Evolutionary conservation across 1,140 invertebrate species (phyloP).

Genomic region (Drosophila baimaii): DNA sequence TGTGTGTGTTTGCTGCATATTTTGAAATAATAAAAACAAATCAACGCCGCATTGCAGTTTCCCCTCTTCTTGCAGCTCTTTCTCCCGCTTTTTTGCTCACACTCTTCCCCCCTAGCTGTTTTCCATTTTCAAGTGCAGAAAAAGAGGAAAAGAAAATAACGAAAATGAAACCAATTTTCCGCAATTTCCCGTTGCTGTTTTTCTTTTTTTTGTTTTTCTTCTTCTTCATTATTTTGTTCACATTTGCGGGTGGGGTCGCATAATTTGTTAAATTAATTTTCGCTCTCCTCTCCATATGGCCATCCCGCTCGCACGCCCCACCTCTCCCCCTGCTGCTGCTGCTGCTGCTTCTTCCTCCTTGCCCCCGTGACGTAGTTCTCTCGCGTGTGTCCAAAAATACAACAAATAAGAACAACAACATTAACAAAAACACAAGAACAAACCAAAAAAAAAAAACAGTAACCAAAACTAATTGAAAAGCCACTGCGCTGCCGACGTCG

Average conservation of each 20-base stretch:
- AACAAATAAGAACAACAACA: conserved; percentile 11
- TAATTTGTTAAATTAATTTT: conserved; percentile 81
- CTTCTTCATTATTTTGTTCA: conserved; percentile 11
- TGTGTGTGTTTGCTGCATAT: conserved; percentile 29
- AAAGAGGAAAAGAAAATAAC: conserved; percentile 31
- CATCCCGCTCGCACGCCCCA: conserved; percentile 11
- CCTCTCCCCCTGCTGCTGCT: conserved; percentile 6
- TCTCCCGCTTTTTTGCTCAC: neutral
- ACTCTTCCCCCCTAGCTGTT: conserved; percentile 7
- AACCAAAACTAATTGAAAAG: conserved; percentile 72
- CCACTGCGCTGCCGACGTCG: conserved; percentile 37
- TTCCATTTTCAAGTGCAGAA: conserved; percentile 56
- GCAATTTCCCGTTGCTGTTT: conserved; percentile 21
- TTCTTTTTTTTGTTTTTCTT: conserved; percentile 12
- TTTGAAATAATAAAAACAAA: conserved; percentile 55
- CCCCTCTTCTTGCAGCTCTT: neutral
- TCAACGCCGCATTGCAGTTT: conserved; percentile 33
- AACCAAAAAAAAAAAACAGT: conserved; percentile 7
- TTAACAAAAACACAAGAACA: neutral
- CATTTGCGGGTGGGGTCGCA: conserved; percentile 54
- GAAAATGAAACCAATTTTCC: conserved; percentile 23
- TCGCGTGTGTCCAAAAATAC: conserved; percentile 48
- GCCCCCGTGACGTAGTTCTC: conserved; percentile 35
- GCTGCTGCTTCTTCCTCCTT: conserved; percentile 21
- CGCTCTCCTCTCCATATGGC: conserved; percentile 45